A percentile compares a stretch with the other conserved stretches of the same genome.
phyloP scores from a whole-genome alignment of 2,797 vertebrate genomes.

The Argya squamiceps region DNA sequence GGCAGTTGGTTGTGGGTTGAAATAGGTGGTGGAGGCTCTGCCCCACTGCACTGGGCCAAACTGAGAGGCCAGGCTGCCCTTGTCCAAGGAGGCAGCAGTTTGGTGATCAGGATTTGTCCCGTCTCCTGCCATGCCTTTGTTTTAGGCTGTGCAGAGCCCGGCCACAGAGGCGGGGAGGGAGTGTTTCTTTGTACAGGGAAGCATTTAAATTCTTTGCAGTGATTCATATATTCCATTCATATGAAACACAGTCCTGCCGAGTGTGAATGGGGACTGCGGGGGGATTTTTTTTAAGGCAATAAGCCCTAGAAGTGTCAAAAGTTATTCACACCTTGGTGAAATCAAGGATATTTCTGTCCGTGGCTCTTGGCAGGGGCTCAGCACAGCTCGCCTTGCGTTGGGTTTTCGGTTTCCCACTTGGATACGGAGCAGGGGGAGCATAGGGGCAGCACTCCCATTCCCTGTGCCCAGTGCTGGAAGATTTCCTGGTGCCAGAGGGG shows the following conservation, averaged over 20 bases:
- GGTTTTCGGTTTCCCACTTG: slow-evolving; percentile 36
- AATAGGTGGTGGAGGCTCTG: not conserved
- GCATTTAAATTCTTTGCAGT: slow-evolving; percentile 57
- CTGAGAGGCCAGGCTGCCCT: not conserved
- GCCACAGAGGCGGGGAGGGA: slow-evolving; percentile 25
- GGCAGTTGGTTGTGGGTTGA: not conserved
- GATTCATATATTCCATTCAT: slow-evolving; percentile 73
- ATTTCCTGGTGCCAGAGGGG: not conserved
- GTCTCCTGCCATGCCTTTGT: slow-evolving; percentile 52
- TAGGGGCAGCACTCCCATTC: not conserved
- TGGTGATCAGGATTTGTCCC: not conserved
- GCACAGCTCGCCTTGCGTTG: not conserved
- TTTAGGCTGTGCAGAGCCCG: slow-evolving; percentile 6
- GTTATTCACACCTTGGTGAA: slow-evolving; percentile 68
- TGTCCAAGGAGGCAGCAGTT: not conserved
- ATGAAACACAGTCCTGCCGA: slow-evolving; percentile 24
- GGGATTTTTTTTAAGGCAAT: slow-evolving; percentile 34
- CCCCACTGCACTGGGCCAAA: not conserved
- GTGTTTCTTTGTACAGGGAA: slow-evolving; percentile 47
- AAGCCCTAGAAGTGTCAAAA: slow-evolving; percentile 60
- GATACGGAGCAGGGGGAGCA: not conserved
- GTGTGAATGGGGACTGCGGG: slow-evolving; percentile 57
- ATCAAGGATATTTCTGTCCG: slow-evolving; percentile 53
- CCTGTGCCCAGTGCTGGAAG: not conserved
- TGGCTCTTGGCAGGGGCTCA: slow-evolving; percentile 56